A percentile compares a stretch with the other conserved stretches of the same genome.
These are phyloP conservation scores for Melitaea cinxia DNA, from an alignment of 1,140 invertebrate genomes.

Conservation along the genomic window DNA sequence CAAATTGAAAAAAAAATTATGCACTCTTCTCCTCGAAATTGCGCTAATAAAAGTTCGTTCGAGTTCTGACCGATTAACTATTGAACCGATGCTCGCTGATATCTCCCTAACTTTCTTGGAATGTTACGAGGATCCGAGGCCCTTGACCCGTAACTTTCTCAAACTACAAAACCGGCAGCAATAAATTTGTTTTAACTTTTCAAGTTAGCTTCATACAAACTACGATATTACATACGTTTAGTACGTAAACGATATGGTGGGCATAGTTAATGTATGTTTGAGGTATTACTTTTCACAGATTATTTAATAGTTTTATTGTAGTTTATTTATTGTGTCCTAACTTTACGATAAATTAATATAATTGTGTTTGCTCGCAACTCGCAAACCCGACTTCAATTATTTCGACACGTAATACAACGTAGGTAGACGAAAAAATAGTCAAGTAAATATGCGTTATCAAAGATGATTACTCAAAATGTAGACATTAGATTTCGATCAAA, in stretches of 20 bases:
- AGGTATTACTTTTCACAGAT: no score
- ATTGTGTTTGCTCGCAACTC: no score
- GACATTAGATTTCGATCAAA: no score
- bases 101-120: conserved; percentile 39
- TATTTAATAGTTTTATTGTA: no score
- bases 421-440: no score
- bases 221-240: conserved; percentile 4
- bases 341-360: no score
- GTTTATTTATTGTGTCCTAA: no score
- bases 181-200: conserved; percentile 56
- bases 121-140: conserved; percentile 48
- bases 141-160: conserved; percentile 59
- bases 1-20: conserved; percentile 2
- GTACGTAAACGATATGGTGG: not conserved
- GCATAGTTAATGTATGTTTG: no score
- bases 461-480: no score
- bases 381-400: no score
- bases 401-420: no score
- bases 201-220: conserved; percentile 35
- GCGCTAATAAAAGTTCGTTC: conserved; percentile 25
- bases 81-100: conserved; percentile 32
- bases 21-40: conserved; percentile 10
- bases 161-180: conserved; percentile 47
- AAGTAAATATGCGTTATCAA: no score
- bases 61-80: conserved; percentile 28